phyloP scores from a whole-genome alignment of 2,888 invertebrate species.

The Rhimphoctona megacephalus region DNA sequence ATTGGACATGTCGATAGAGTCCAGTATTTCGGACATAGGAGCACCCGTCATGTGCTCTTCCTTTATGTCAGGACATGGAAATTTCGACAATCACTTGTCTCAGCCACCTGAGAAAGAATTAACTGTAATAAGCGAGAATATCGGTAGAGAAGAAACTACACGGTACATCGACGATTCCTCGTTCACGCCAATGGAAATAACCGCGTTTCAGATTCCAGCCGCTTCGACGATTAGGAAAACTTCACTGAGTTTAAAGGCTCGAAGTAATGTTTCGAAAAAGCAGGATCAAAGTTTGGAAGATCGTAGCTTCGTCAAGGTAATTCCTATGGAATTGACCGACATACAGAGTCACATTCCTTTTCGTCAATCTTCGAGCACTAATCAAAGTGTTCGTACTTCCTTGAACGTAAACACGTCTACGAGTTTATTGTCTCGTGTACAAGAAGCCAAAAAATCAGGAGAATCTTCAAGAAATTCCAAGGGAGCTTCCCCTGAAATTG shows the following conservation, averaged over 20 bases:
- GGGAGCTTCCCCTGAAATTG: neutral
- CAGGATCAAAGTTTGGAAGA: neutral
- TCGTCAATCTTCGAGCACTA: neutral
- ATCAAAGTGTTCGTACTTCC: constrained; percentile 71
- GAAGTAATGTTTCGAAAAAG: neutral
- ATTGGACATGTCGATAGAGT: constrained; percentile 38
- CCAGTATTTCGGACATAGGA: constrained; percentile 54
- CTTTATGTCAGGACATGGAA: constrained; percentile 70
- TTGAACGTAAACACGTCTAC: constrained; percentile 79
- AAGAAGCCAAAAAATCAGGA: neutral
- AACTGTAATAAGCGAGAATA: neutral
- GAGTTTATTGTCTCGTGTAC: constrained; percentile 44
- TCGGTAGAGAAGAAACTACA: constrained; percentile 20
- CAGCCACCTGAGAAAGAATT: constrained; percentile 25
- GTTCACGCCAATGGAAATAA: constrained; percentile 70
- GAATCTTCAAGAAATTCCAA: neutral
- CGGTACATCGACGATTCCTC: constrained; percentile 27
- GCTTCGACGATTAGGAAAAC: constrained; percentile 21
- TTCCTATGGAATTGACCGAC: constrained; percentile 65
- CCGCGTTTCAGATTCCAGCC: constrained; percentile 49
- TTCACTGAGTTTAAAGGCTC: neutral
- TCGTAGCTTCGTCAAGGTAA: constrained; percentile 3
- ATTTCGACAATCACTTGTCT: constrained; percentile 13
- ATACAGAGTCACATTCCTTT: constrained; percentile 55
- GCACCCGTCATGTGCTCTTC: constrained; percentile 77